Evolutionary conservation across 2,113 vertebrate genomes (phyloP).

Genomic region (cattle (Bos taurus)): DNA sequence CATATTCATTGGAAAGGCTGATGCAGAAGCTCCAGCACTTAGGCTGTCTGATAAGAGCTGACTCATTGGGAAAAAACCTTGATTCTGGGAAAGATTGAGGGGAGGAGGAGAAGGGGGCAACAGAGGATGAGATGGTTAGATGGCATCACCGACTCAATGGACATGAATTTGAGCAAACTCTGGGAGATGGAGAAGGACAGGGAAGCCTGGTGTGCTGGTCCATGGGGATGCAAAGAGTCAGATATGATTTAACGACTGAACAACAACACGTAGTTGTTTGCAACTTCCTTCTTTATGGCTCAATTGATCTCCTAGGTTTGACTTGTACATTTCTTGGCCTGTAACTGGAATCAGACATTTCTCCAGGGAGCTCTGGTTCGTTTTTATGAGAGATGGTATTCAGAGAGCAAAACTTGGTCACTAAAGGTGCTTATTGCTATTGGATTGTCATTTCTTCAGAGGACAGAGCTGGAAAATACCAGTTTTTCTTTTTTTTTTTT

Average conservation of each 20-base stretch:
- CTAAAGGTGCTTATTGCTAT: neutral
- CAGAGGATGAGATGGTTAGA: neutral
- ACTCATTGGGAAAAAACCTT: neutral
- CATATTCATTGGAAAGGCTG: neutral
- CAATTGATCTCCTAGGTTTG: neutral
- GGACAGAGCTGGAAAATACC: neutral
- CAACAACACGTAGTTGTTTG: neutral
- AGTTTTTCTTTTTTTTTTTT: neutral
- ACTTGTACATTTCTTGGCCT: neutral
- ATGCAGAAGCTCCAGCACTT: neutral
- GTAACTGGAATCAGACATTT: neutral
- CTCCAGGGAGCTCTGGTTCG: neutral
- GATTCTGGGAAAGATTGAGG: neutral
- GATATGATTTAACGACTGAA: neutral
- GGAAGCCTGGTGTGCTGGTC: neutral
- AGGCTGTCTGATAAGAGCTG: neutral
- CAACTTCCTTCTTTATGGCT: neutral
- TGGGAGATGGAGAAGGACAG: neutral
- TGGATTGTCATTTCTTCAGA: neutral
- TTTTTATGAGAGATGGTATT: neutral
- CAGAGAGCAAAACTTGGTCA: neutral
- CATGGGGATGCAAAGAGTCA: neutral
- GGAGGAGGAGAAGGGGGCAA: neutral
- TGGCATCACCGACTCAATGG: neutral
- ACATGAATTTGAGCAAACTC: neutral